Base-by-base conservation (phyloP, 1,140 invertebrate species). In the Drosophila willistoni region DNA sequence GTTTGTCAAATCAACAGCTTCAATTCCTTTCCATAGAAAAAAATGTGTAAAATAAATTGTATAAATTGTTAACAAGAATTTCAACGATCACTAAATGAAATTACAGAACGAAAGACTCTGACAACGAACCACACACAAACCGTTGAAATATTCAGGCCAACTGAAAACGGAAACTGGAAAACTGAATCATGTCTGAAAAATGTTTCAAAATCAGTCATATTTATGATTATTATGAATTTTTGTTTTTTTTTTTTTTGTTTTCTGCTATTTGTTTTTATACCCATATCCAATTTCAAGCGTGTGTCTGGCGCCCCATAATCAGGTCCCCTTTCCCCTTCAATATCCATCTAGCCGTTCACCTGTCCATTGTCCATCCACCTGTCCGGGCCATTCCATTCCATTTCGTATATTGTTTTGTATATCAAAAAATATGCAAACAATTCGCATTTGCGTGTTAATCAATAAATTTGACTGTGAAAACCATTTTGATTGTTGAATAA, bases 391-490 rank as follows among this genome's bases (percentile, higher is more conserved):
- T 64, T 51, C 36, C 61, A 60, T 68, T 76, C 63, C 72, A 13
- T 59, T 34, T 41, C 6, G 29, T 67, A 29, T 66, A 68, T 66
- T 80, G 64, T 72, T 71, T 65, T 74, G 74, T 68, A 74, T 69
- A 44, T 57, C 64, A 76, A 86, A 86, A 51, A 87, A 87, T 87
- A 86, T 86, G 81, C 83, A 87, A 86, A 86, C 83, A 86, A 86
- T 86, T 86, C 83, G 70, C 83, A 86, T 86, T 86, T 89, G 83
- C 72, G 76, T 86, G 83, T 86, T 87, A 89, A 86, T 86, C 83
- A 86, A 89, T 87, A 86, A 86, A 86, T 86, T 86, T 86, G 83
- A 74, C 72, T 87, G 83, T 79, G 83, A 86, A 87, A 86, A 86
- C 82, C 82, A 86, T 87, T 86, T 86, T 73, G 82, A 87, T 86